Conservation (phyloP, 2,888 invertebrate genomes). For the Cephus nigrinus region DNA sequence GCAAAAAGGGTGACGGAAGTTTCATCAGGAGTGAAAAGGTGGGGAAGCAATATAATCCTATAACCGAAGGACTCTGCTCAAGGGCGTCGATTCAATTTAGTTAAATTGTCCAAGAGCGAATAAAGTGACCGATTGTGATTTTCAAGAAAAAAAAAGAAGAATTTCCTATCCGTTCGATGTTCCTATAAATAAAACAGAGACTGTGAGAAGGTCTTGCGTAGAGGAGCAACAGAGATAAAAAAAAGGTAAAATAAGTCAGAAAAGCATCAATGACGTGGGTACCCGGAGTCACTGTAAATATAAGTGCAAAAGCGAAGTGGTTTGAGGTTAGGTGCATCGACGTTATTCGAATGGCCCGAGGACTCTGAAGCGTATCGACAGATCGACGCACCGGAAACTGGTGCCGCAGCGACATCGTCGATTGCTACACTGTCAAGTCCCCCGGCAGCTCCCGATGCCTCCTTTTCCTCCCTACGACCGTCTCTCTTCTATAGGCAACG, state of each 20-base stretch:
- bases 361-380: slow-evolving; percentile 47
- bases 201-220: neutral
- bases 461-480: slow-evolving; percentile 21
- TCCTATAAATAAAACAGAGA: neutral
- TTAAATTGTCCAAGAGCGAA: slow-evolving; percentile 39
- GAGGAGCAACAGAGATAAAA: neutral
- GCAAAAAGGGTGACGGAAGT: neutral
- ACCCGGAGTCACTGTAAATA: neutral
- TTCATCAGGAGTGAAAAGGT: neutral
- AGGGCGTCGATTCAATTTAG: slow-evolving; percentile 25
- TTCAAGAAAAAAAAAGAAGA: slow-evolving; percentile 1
- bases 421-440: neutral
- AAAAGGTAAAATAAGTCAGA: neutral
- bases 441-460: slow-evolving; percentile 2
- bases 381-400: slow-evolving; percentile 52
- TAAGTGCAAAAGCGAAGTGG: neutral
- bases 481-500: slow-evolving; percentile 34
- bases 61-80: neutral
- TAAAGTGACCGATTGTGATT: slow-evolving; percentile 34
- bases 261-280: neutral
- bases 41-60: neutral
- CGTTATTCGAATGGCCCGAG: slow-evolving; percentile 24
- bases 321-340: slow-evolving; percentile 24
- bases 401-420: neutral
- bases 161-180: neutral